Conservation (phyloP, 2,797 vertebrate genomes). For the Syngnathus rostellatus region DNA sequence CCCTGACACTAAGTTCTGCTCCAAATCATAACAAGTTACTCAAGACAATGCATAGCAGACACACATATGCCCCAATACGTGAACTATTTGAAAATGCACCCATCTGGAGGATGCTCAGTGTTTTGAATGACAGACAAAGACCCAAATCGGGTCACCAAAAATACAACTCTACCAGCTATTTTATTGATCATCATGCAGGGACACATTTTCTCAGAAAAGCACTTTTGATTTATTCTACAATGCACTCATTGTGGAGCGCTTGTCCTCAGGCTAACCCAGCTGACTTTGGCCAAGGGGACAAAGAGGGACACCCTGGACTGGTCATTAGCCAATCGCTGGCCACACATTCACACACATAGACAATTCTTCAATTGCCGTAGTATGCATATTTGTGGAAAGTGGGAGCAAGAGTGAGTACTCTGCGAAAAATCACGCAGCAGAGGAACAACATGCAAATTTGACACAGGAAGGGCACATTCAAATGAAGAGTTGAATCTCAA, state of each 20-base stretch:
- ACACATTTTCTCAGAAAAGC: neutral
- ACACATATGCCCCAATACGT: neutral
- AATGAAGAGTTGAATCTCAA: no score
- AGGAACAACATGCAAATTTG: neutral
- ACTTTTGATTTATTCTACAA: neutral
- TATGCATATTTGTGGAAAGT: neutral
- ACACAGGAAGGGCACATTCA: no score
- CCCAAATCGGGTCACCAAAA: neutral
- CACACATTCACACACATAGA: neutral
- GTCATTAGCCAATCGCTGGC: neutral
- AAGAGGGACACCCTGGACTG: neutral
- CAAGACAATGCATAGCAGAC: neutral
- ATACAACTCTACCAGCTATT: neutral
- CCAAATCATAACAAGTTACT: constrained; percentile 2
- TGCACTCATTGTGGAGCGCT: neutral
- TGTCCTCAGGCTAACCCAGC: neutral
- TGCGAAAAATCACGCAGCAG: neutral
- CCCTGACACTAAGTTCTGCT: neutral
- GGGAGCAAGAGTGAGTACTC: neutral
- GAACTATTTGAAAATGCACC: neutral
- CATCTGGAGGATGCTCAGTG: neutral
- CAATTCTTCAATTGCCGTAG: neutral
- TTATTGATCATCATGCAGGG: neutral
- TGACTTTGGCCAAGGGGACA: neutral
- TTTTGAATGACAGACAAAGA: neutral